phyloP scores from a whole-genome alignment of 2,797 vertebrate genomes.

The Gephyroberyx darwinii region DNA sequence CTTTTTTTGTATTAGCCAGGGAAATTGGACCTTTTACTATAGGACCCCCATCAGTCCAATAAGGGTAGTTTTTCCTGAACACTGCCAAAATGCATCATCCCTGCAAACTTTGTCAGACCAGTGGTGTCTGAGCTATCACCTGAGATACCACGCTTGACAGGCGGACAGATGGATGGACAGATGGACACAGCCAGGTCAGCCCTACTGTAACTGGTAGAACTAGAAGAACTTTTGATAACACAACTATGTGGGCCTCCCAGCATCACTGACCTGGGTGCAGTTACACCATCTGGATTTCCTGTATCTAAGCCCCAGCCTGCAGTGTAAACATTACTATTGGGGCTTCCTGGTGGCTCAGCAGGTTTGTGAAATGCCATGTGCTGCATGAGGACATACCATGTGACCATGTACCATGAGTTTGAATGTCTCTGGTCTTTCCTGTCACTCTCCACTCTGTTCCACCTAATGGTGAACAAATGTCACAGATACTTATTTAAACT shows the following conservation, averaged over 20 bases:
- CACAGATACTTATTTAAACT: not conserved
- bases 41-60: too few relatives aligned
- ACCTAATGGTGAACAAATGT: not conserved
- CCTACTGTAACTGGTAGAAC: too few relatives aligned
- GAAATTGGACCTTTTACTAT: too few relatives aligned
- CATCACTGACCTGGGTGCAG: not conserved
- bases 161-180: too few relatives aligned
- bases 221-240: not conserved
- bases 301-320: not conserved
- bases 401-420: not conserved
- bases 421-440: not conserved
- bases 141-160: too few relatives aligned
- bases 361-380: not conserved
- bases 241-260: not conserved
- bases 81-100: too few relatives aligned
- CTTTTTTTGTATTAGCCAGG: too few relatives aligned
- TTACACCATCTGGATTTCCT: not conserved
- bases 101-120: too few relatives aligned
- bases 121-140: too few relatives aligned
- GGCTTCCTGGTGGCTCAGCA: not conserved
- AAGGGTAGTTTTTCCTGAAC: too few relatives aligned
- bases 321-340: conserved; percentile 14
- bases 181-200: too few relatives aligned
- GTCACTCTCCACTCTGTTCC: not conserved
- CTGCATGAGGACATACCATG: not conserved